Evolutionary conservation across 1,140 invertebrate genomes (phyloP), one percentile per base, ranked within the genome.

Genomic region (Teleopsis dalmanni): DNA sequence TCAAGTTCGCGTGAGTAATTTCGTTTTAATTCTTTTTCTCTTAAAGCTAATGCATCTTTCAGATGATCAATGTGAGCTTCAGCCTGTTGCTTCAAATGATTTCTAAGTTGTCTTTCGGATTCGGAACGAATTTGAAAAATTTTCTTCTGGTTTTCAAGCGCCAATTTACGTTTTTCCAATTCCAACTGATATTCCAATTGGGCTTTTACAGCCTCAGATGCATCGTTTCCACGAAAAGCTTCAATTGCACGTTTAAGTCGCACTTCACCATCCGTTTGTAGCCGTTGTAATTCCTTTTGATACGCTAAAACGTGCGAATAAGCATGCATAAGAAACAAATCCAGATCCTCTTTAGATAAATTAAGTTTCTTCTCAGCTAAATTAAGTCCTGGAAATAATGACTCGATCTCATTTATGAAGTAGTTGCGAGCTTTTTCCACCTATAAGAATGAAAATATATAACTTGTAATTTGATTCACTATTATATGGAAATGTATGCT

Each of bases 21-120:
- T 35, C 80, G 75, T 46, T 82, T 76, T 13, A 85, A 70, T 65
- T 92, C 84, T 47, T 76, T 73, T 54, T 87, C 81, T 56, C 87
- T 87, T 9, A 80, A 72, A 25, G 76, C 73, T 2, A 95, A 68
- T 1, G 84, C 80, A 59, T 89, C 84, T 48, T 78, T 76, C 38
- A 95, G 70, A 66, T 94, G 87, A 69, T 93, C 89, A 25, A 79
- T 75, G 70, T 94, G 88, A 9, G 88, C 82, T 56, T 88, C 84
- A 6, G 87, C 78, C 59, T 93, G 89, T 29, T 84, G 72, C 57
- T 85, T 83, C 36, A 95, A 62, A 61, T 91, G 83, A 34, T 77
- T 69, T n/a, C 84, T 76, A 23, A 94, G 70, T 55, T 92, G 84
- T 35, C 76, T 70, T 61, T 93, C 84, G 56, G 82, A 78, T 29